Conservation (phyloP, 2,113 vertebrate species). For the Neomonachus schauinslandi region DNA sequence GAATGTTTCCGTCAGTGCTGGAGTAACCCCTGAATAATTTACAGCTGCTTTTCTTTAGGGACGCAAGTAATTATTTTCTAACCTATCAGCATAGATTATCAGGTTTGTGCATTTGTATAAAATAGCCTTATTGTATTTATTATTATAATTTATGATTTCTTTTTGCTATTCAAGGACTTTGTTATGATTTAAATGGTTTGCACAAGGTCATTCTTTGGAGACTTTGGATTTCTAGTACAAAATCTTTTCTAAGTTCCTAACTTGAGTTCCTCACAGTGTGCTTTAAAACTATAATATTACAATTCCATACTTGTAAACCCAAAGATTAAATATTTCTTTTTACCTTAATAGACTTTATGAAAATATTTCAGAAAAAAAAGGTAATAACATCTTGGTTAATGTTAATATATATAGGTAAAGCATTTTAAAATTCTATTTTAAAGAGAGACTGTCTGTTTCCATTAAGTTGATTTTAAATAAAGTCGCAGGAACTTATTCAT, state of each 20-base stretch:
- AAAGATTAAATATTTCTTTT: neutral
- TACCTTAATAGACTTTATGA: neutral
- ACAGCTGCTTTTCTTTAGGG: conserved; percentile 37
- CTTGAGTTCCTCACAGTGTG: neutral
- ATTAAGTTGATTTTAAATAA: neutral
- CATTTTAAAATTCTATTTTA: neutral
- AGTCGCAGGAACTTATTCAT: neutral
- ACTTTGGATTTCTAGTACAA: neutral
- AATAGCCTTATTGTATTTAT: conserved; percentile 56
- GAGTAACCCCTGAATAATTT: conserved; percentile 34
- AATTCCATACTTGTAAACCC: neutral
- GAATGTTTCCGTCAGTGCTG: neutral
- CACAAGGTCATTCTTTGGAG: conserved; percentile 27
- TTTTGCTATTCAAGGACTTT: neutral
- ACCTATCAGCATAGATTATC: conserved; percentile 58
- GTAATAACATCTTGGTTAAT: neutral
- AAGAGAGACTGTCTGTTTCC: neutral
- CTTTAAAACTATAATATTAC: neutral
- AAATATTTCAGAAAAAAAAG: neutral
- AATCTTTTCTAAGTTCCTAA: neutral
- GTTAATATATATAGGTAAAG: neutral
- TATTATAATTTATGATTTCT: conserved; percentile 50
- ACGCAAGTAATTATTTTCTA: conserved; percentile 64
- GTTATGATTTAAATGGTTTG: conserved; percentile 49
- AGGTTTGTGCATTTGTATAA: conserved; percentile 35